These are phyloP conservation scores for Micropoecilia bifurca DNA, from an alignment of 2,797 vertebrate species.

Conservation along the genomic window DNA sequence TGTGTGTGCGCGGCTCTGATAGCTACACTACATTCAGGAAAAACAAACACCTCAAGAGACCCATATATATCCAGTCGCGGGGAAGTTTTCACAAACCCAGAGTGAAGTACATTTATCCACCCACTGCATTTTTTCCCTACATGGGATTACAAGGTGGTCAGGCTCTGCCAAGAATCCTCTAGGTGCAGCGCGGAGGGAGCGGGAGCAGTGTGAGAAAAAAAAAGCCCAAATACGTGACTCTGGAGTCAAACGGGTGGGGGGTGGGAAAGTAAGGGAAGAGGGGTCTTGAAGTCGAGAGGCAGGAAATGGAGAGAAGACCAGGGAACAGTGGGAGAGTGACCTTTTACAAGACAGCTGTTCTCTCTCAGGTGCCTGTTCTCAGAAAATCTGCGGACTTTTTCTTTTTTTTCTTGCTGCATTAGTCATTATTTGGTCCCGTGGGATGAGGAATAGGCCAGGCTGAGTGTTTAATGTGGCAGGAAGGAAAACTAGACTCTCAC, in stretches of 20 bases:
- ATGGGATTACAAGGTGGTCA: slow-evolving; percentile 89
- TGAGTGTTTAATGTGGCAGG: slow-evolving; percentile 69
- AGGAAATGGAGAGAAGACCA: slow-evolving; percentile 66
- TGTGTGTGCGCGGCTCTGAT: slow-evolving; percentile 62
- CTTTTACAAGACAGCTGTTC: slow-evolving; percentile 94
- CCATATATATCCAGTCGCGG: slow-evolving; percentile 84
- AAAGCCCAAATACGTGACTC: slow-evolving; percentile 78
- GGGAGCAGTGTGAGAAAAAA: slow-evolving; percentile 64
- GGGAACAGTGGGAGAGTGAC: slow-evolving; percentile 74
- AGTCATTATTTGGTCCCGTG: slow-evolving; percentile 90
- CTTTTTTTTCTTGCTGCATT: slow-evolving; percentile 85
- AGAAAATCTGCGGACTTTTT: slow-evolving; percentile 86
- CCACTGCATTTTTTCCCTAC: slow-evolving; percentile 79
- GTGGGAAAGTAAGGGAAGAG: slow-evolving; percentile 61
- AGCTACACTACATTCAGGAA: slow-evolving; percentile 71
- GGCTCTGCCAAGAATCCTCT: slow-evolving; percentile 92
- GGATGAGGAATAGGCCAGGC: slow-evolving; percentile 78
- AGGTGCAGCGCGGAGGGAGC: slow-evolving; percentile 90
- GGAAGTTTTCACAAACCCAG: slow-evolving; percentile 88
- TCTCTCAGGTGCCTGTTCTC: slow-evolving; percentile 95
- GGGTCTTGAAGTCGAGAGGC: slow-evolving; percentile 77
- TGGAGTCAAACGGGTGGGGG: slow-evolving; percentile 84
- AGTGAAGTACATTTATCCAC: slow-evolving; percentile 83
- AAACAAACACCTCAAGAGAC: slow-evolving; percentile 87
- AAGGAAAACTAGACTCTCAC: slow-evolving; percentile 56